Percentiles rank a stretch among this genome's conserved stretches.
phyloP scores from a whole-genome alignment of 2,113 vertebrate species.

The Sigmodon hispidus region DNA sequence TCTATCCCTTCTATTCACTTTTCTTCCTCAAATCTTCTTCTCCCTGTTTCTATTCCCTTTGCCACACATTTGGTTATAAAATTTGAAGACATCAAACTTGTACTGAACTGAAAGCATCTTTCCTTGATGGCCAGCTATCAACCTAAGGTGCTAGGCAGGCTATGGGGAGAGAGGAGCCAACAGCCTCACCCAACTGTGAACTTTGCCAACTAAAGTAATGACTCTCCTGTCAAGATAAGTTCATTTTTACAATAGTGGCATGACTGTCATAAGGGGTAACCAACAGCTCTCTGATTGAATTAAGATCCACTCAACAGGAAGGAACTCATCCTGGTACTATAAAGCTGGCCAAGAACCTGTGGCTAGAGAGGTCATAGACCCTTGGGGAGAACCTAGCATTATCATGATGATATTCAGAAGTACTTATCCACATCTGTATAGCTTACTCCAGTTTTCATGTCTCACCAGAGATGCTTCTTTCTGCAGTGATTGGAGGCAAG shows the following conservation, averaged over 20 bases:
- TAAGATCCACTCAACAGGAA: background rate
- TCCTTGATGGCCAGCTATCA: background rate
- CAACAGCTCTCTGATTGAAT: background rate
- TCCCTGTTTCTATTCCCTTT: background rate
- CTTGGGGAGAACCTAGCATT: background rate
- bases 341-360: background rate
- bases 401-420: background rate
- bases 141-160: background rate
- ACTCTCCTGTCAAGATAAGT: background rate
- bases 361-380: background rate
- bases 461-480: background rate
- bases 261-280: background rate
- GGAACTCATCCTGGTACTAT: background rate
- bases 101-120: background rate
- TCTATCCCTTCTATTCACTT: background rate
- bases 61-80: background rate
- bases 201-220: background rate
- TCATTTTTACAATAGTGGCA: background rate
- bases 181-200: background rate
- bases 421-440: background rate
- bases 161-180: background rate
- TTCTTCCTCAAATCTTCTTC: background rate
- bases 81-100: background rate
- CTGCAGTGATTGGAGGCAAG: background rate
- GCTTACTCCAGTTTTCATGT: background rate